Evolutionary conservation across 1,140 invertebrate genomes (phyloP), one percentile per base, ranked within the genome.

Genomic region (Drosophila elegans): DNA sequence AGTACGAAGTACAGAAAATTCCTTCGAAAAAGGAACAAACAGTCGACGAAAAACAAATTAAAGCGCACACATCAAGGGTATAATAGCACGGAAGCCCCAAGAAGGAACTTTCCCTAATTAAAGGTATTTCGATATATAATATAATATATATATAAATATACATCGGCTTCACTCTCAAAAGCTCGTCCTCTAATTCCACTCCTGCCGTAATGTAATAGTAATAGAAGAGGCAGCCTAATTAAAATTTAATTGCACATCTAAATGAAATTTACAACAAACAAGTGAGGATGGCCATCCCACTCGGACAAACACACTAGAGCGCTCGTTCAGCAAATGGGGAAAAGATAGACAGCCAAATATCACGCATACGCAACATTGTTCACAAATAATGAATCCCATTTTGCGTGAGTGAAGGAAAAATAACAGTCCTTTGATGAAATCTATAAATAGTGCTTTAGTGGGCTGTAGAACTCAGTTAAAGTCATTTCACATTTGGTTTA

Each of bases 231-330:
- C 57, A 63, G 61, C 51, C 84, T 89, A 88, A 89, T 88, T 88
- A 88, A 84, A 88, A 84, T 88, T 89, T 89, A 80, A 89, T 80
- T 88, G 80, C 84, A 80, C 57, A 88, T 80, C 63, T 89, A 89
- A 88, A 88, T 67, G 79, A 79, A 86, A 88, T 83, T 88, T 88
- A 74, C 75, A 83, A 88, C 78, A 88, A 86, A 73, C 82, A 79
- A 69, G 60, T 52, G 62, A 36, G 61, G 54, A 71, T 44, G 51
- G 38, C 12, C n/a, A 42, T 36, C 36, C 36, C 42, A 34, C n/a
- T 55, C 71, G 34, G 39, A 12, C 61, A 59, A 39, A 52, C 53
- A 66, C 67, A 57, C 53, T 32, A 59, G 54, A 54, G 73, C 12
- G 16, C 41, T 41, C 51, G 41, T 69, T 41, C 13, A 49, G 61